Evolutionary conservation across 2,113 vertebrate genomes (phyloP), one percentile per base, ranked within the genome.

Genomic region (Guaruba guarouba): DNA sequence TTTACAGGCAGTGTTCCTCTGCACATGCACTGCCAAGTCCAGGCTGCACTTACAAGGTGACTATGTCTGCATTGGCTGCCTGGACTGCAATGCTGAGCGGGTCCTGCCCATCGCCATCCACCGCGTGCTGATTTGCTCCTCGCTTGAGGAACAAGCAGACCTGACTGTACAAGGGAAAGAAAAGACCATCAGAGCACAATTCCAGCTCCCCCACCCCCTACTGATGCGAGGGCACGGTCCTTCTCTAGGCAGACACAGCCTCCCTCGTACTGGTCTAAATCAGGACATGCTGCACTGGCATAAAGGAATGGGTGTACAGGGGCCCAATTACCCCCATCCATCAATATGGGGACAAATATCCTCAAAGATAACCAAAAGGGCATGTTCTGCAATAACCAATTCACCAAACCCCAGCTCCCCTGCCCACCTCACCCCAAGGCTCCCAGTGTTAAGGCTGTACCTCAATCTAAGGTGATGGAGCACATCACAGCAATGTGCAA

Each of bases 101-200:
- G 95, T 99, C 99, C 93, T 99, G 99, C 80, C 99, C 98, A 4
- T 99, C 98, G 1, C 98, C 98, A 10, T 99, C 99, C 13, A 97
- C 97, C 1, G 99, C 98, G 1, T 98, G 98, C 96, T 99, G 99
- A 8, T 99, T 98, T 1, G 99, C 99, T 11, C 99, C 99, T 27
- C 99, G 97, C 95, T 99, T 99, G 62, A 99, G 97, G 97, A 99
- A 99, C 92, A 99, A 97, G 97, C 99, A 99, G 94, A 99, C 99
- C 97, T 99, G 99, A 70, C 99, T 99, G 98, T 8, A 67, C 95
- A 91, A 70, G 19, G 28, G 51, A 87, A 70, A 85, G 8, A 24
- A 31, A 69, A 76, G 28, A 28, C 2, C 16, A 4, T 71, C 52
- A 92, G 67, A 74, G 54, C 35, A 54, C 18, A 14, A 75, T 69